Conservation (phyloP, 2,113 vertebrate genomes). For the Pangasianodon hypophthalmus region DNA sequence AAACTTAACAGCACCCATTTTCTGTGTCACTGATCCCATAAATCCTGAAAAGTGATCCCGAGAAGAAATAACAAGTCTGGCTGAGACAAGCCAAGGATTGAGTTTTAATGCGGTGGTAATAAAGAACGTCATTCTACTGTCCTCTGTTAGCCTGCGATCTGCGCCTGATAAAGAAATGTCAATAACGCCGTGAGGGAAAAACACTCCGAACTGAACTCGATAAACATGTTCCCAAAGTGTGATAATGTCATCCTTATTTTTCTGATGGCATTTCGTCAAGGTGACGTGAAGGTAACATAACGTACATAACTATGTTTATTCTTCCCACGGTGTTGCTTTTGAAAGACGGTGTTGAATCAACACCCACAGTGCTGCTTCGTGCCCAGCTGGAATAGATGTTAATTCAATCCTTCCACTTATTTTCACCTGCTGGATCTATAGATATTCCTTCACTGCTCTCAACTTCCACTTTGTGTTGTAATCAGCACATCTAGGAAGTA, state of each 20-base stretch:
- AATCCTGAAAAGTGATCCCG: constrained; percentile 53
- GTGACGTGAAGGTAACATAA: constrained; percentile 6
- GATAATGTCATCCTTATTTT: constrained; percentile 3
- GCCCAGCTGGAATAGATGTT: background rate
- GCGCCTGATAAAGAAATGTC: constrained; percentile 43
- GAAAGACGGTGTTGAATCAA: background rate
- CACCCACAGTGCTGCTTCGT: background rate
- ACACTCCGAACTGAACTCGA: constrained; percentile 4
- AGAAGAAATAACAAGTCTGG: constrained; percentile 48
- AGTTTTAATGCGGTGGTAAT: constrained; percentile 55
- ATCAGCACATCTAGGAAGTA: background rate
- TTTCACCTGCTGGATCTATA: background rate
- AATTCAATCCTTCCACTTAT: background rate
- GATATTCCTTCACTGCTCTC: background rate
- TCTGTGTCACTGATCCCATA: constrained; percentile 61
- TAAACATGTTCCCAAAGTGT: constrained; percentile 31
- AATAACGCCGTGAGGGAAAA: constrained; percentile 29
- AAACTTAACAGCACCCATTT: constrained; percentile 59
- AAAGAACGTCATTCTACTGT: constrained; percentile 51
- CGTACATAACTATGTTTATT: background rate
- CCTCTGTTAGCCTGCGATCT: constrained; percentile 30
- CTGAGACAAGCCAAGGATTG: constrained; percentile 41
- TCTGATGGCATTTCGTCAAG: constrained; percentile 5
- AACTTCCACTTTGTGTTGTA: background rate
- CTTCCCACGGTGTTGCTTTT: background rate